phyloP scores from a whole-genome alignment of 1,140 invertebrate species.

The Drosophila truncata region DNA sequence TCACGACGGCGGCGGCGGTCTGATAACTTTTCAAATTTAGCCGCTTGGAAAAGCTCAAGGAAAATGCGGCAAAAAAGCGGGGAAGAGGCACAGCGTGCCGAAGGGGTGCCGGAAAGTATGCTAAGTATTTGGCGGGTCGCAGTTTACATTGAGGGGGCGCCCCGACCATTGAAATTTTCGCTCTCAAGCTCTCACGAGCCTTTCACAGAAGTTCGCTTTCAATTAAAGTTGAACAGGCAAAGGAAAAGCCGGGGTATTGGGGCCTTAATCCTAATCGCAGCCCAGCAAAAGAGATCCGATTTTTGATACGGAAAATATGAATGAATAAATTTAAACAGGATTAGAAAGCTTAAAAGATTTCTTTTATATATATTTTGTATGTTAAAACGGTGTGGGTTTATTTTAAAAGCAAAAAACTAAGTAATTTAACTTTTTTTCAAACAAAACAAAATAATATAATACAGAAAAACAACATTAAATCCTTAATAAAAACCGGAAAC shows the following conservation, averaged over 20 bases:
- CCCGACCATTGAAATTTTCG: neutral
- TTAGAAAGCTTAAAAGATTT: neutral
- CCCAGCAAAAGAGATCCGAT: slow-evolving; percentile 11
- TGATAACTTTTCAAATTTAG: slow-evolving; percentile 68
- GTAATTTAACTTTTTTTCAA: neutral
- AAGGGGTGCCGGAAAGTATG: slow-evolving; percentile 39
- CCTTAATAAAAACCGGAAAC: too few species aligned
- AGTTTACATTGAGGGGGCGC: neutral
- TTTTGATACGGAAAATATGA: slow-evolving; percentile 19
- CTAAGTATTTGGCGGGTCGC: slow-evolving; percentile 36
- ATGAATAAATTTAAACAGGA: slow-evolving; percentile 5
- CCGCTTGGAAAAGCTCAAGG: slow-evolving; percentile 30
- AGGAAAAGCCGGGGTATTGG: slow-evolving; percentile 15
- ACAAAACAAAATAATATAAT: too few species aligned
- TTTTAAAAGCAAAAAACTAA: neutral
- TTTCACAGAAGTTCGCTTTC: slow-evolving; percentile 40
- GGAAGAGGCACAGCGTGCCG: neutral
- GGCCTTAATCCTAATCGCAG: slow-evolving; percentile 28
- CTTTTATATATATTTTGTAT: too few species aligned
- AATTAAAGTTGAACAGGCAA: slow-evolving; percentile 33
- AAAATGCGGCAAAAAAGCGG: slow-evolving; percentile 15
- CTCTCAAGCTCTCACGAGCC: slow-evolving; percentile 13
- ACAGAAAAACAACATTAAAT: too few species aligned
- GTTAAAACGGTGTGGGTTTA: neutral
- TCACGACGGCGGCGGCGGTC: slow-evolving; percentile 14